These are phyloP conservation scores for Tympanuchus pallidicinctus DNA, from an alignment of 2,113 vertebrate species.

Conservation along the genomic window DNA sequence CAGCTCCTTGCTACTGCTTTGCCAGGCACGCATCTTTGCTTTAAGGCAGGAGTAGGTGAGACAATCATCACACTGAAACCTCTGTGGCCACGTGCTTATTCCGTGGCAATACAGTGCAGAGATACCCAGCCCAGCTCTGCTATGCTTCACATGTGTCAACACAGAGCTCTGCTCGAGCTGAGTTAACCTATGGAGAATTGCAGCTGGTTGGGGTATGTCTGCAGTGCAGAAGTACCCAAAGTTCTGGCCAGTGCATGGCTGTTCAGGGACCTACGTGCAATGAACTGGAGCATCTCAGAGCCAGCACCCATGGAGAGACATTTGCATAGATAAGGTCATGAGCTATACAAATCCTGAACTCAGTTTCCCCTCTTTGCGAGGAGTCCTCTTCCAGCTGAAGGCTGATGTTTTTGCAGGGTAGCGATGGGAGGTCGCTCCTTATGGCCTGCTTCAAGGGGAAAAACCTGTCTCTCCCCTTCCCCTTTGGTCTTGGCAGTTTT, in stretches of 20 bases:
- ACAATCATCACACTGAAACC: neutral
- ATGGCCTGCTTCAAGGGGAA: neutral
- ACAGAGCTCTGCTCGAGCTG: neutral
- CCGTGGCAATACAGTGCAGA: neutral
- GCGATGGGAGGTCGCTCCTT: neutral
- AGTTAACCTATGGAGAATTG: neutral
- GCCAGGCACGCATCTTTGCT: neutral
- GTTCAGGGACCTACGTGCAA: neutral
- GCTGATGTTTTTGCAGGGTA: neutral
- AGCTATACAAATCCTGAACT: neutral
- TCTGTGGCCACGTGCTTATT: neutral
- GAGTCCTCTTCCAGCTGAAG: neutral
- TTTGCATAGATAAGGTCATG: neutral
- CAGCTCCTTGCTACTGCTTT: neutral
- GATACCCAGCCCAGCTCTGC: neutral
- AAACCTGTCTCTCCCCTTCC: neutral
- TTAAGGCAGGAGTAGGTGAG: neutral
- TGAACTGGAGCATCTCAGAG: neutral
- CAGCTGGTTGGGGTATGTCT: neutral
- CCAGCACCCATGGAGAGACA: neutral
- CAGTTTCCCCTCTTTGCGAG: rapidly evolving
- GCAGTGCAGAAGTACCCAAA: neutral
- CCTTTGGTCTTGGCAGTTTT: neutral
- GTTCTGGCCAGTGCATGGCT: neutral
- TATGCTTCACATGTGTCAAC: rapidly evolving